Base-by-base conservation (phyloP, 30 jellyfish, hydroid and myxozoan species). In the Morbakka virulenta region DNA sequence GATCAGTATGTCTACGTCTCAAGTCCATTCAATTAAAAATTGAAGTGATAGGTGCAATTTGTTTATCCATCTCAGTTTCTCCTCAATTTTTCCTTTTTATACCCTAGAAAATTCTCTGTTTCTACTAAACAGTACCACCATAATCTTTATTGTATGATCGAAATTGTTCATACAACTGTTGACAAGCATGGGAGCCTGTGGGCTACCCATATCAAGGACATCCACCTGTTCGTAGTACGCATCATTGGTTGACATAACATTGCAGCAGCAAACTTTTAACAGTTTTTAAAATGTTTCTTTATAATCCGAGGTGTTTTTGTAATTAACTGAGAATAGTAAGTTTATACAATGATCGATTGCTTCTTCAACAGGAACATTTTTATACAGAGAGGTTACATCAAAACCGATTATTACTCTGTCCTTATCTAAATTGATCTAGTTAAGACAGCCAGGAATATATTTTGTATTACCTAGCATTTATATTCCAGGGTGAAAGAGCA, bases 311-410 rank as follows among this genome's bases (percentile, higher is more conserved):
- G 64, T 51, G 30, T 72, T 50, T 50, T 50, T 53, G 52, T 72
- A 50, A 29, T 53, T 24, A 25, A 81, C 82, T 20, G 24, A 67
- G 82, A 47, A 47, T 23, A 47, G 82, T 47, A 47, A 53, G 6
- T 72, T 81, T 21, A 81, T 23, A 72, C 83, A 48, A 67, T 24
- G 82, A 14, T 67, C 63, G 52, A 72, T 48, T 72, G 82, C 82
- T 53, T 53, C 21, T 28, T 53, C 31, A 6, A 53, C 31, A n/a
- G 69, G 69, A 28, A 53, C 69, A 53, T 53, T 53, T 28, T 28
- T 53, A n/a, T n/a, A n/a, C n/a, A n/a, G n/a, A n/a, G n/a, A n/a
- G n/a, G n/a, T n/a, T n/a, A n/a, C n/a, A n/a, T n/a, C n/a, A n/a
- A n/a, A n/a, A n/a, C n/a, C n/a, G n/a, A n/a, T n/a, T n/a, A n/a